These are phyloP conservation scores for Musca vetustissima DNA, from an alignment of 1,140 invertebrate species.

Conservation along the genomic window DNA sequence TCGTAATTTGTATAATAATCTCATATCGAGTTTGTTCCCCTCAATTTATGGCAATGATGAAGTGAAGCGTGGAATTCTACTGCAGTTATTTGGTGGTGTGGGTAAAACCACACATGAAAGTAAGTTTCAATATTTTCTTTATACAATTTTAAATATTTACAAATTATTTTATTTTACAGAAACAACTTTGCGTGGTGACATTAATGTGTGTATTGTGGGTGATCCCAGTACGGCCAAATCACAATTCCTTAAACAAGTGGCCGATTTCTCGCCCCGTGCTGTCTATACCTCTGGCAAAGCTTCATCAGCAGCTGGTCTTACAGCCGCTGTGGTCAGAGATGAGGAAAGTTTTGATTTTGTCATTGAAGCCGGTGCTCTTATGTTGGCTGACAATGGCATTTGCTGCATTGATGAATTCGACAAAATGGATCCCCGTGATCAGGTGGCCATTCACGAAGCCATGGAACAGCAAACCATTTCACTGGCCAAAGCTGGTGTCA, in stretches of 20 bases:
- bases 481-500: conserved; percentile 99
- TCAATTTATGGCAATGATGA: conserved; percentile 98
- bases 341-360: conserved; percentile 79
- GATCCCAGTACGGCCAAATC: conserved; percentile 99
- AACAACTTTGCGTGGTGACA: conserved; percentile 87
- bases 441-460: conserved; percentile 99
- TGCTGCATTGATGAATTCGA: conserved; percentile 99
- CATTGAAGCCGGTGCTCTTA: conserved; percentile 99
- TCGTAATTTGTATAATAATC: conserved; percentile 87
- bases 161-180: no score
- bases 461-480: conserved; percentile 99
- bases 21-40: conserved; percentile 92
- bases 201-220: conserved; percentile 97
- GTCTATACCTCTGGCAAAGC: conserved; percentile 99
- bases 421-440: conserved; percentile 99
- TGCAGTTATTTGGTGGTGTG: conserved; percentile 98
- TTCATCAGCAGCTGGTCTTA: conserved; percentile 62
- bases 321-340: no score
- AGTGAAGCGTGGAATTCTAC: conserved; percentile 90
- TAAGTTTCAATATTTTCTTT: no score
- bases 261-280: conserved; percentile 92
- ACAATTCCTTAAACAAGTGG: conserved; percentile 94
- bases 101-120: conserved; percentile 92
- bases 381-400: conserved; percentile 97
- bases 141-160: no score